Base-by-base conservation (phyloP, 2,797 vertebrate species). In the Sebastes kiyomatsui region DNA sequence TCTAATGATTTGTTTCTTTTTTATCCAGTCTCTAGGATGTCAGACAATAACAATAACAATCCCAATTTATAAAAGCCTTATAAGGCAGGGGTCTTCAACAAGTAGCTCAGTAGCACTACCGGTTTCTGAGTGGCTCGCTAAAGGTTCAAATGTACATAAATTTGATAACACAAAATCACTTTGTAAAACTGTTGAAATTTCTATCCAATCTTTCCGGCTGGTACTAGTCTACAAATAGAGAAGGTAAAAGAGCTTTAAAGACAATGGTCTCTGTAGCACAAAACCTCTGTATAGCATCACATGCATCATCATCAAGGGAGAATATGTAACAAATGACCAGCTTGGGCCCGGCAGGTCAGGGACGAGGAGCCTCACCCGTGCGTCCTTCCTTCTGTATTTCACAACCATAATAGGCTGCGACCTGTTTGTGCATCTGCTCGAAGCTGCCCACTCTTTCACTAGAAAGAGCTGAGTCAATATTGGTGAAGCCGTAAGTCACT, bases 401-500 rank as follows among this genome's bases (percentile, higher is more conserved):
- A 86, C 87, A 72, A 77, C 73, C 76, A 74, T 80, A 64, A 83
- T 80, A 71, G 74, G 88, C 72, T 42, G 27, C 12, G 67, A 82
- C 81, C 67, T 90, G 87, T 87, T 90, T 81, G 80, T 88, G 82
- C 85, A 79, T 88, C 88, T 91, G 81, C 67, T 59, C 6, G 4
- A 73, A 46, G 69, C 82, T 62, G 80, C 76, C 74, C 23, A 58
- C 25, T 75, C 68, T 77, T 79, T 87, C 75, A 84, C 58, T 32
- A 54, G 67, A 87, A 85, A 79, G 82, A 76, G 69, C 81, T 86
- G 90, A 79, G 93, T 90, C 91, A 94, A 94, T 91, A 92, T 92
- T 90, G 76, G 85, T 58, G 46, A 84, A 87, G 89, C 70, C 14
- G 42, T 93, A 91, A 91, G 59, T 94, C 88, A 82, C 72, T 38